Evolutionary conservation across 2,797 vertebrate species (phyloP).

Genomic region (Austrolebias charrua): DNA sequence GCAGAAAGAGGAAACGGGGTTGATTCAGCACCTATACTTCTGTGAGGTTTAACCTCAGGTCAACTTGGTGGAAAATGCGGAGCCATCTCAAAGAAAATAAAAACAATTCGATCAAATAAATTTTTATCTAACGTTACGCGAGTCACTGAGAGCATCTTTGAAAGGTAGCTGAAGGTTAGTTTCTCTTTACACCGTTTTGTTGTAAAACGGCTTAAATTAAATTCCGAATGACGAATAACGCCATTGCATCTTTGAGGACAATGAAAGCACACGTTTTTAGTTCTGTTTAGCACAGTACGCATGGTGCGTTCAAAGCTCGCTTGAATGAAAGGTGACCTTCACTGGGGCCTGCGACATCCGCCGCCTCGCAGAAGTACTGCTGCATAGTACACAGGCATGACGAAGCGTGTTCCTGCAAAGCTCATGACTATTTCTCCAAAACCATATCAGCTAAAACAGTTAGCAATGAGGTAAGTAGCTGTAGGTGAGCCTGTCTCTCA

Average conservation of each 20-base stretch:
- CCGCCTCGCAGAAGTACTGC: constrained; percentile 55
- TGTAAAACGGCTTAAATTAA: constrained; percentile 17
- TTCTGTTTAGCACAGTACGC: constrained; percentile 32
- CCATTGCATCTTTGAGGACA: constrained; percentile 16
- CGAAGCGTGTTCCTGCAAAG: constrained; percentile 56
- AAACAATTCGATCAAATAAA: constrained; percentile 21
- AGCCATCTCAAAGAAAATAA: constrained; percentile 6
- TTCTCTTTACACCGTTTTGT: constrained; percentile 15
- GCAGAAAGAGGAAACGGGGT: constrained; percentile 46
- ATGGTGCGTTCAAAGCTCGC: constrained; percentile 33
- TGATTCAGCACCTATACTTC: constrained; percentile 73
- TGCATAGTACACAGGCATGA: constrained; percentile 76
- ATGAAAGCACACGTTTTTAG: constrained; percentile 30
- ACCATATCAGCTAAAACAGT: constrained; percentile 49
- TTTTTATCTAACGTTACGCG: constrained; percentile 25
- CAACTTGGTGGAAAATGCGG: constrained; percentile 32
- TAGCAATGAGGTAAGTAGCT: constrained; percentile 72
- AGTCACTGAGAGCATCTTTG: constrained; percentile 15
- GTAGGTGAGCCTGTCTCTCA: constrained; percentile 58
- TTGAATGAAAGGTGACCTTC: constrained; percentile 36
- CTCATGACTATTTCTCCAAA: constrained; percentile 38
- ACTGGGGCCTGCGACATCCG: constrained; percentile 38
- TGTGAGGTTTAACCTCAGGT: constrained; percentile 55
- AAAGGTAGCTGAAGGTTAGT: constrained; percentile 11
- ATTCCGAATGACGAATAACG: constrained; percentile 13